These are phyloP conservation scores for Drosophila mercatorum DNA, from an alignment of 2,888 invertebrate species.

Conservation along the genomic window DNA sequence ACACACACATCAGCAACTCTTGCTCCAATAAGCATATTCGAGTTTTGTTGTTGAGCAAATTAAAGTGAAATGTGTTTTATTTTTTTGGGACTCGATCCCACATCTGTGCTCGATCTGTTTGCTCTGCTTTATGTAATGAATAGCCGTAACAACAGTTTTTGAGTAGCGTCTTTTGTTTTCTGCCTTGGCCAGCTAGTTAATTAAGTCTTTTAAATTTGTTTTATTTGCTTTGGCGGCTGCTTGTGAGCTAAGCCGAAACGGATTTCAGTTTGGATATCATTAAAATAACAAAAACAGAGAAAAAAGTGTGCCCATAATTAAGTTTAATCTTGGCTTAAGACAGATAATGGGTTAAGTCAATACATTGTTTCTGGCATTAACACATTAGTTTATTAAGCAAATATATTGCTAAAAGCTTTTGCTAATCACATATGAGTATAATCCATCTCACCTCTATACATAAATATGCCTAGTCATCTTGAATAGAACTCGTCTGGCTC, in stretches of 20 bases:
- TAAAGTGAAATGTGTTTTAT: conserved; percentile 1
- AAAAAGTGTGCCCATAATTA: conserved; percentile 30
- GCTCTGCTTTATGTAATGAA: conserved; percentile 61
- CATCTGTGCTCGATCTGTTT: conserved; percentile 5
- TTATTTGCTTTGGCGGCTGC: conserved; percentile 24
- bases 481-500: neutral
- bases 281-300: neutral
- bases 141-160: conserved; percentile 40
- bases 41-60: conserved; percentile 11
- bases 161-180: conserved; percentile 38
- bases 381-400: neutral
- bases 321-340: neutral
- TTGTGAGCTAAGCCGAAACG: conserved; percentile 8
- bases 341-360: neutral
- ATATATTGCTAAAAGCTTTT: conserved; percentile 1
- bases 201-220: conserved; percentile 65
- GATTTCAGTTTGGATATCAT: conserved; percentile 12
- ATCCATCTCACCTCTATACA: neutral
- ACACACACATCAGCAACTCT: conserved; percentile 13
- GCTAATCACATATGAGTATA: neutral
- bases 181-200: conserved; percentile 41
- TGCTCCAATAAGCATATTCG: conserved; percentile 29
- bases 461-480: conserved; percentile 4
- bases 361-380: neutral
- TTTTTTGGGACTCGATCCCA: conserved; percentile 14